Evolutionary conservation across 2,797 vertebrate species (phyloP), one percentile per base, ranked within the genome.

Genomic region (Uromys caudimaculatus): DNA sequence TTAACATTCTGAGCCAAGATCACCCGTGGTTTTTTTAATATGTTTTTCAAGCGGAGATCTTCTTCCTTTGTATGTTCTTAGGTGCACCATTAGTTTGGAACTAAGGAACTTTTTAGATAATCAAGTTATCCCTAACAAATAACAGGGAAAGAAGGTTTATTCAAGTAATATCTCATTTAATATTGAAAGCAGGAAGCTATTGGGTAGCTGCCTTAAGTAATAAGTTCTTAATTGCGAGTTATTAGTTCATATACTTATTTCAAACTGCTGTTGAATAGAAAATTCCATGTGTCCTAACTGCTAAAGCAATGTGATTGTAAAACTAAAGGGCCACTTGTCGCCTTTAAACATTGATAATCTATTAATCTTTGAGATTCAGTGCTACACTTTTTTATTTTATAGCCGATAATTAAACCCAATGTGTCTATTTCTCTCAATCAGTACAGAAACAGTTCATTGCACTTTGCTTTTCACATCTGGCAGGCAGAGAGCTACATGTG

Each of bases 181-280:
- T 62, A 12, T 64, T n/a, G 96, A 87, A 96, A 95, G 64, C 62
- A 93, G 60, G 86, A 95, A 93, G 23, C 95, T 93, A 75, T 84
- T 90, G 58, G 83, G 62, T 94, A 84, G 56, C 69, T 94, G 47
- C 71, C 87, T 96, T 85, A 56, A 92, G 79, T 96, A 95, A 86
- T 50, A 93, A 50, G 44, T 96, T 94, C 78, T 52, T 92, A 58
- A 87, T 16, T 67, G 78, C 78, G 75, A 94, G 76, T 56, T 97
- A 69, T 14, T 93, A 67, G 35, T 92, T 96, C 94, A 90, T 86
- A 27, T 83, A 73, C 2, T 69, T 38, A 52, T 52, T 50, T 97
- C 86, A 92, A 88, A 77, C 41, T 77, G 12, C 79, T 89, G 23
- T 14, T 78, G 58, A 90, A 78, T 76, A 95, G 81, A 79, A 97